Evolutionary conservation across 2,797 vertebrate species (phyloP).

Genomic region (Sylvilagus floridanus): DNA sequence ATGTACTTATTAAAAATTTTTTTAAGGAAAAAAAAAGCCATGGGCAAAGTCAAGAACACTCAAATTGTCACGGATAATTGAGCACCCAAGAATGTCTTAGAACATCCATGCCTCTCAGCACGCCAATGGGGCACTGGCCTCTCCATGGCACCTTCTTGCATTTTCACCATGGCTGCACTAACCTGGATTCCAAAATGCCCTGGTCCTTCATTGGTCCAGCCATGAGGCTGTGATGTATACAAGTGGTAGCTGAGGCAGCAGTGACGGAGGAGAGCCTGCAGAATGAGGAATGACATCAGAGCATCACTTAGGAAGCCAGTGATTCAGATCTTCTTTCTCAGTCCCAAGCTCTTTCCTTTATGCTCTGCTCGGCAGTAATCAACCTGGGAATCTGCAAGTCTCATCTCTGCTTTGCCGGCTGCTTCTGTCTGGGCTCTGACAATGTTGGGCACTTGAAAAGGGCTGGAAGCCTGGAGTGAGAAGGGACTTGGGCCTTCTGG

Average conservation of each 20-base stretch:
- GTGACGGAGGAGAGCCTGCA: neutral
- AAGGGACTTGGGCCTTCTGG: neutral
- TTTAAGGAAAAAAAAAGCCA: neutral
- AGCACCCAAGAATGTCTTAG: neutral
- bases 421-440: neutral
- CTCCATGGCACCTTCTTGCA: neutral
- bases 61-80: neutral
- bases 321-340: neutral
- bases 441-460: neutral
- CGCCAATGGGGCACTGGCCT: neutral
- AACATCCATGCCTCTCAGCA: neutral
- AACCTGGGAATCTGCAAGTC: neutral
- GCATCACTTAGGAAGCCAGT: neutral
- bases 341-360: neutral
- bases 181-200: neutral
- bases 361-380: neutral
- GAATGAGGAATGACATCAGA: neutral
- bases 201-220: neutral
- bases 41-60: neutral
- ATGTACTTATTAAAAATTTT: constrained; percentile 33
- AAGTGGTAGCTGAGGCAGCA: neutral
- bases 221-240: neutral
- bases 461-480: neutral
- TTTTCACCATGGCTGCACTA: neutral
- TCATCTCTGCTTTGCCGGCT: neutral